These are phyloP conservation scores for Siniperca undulata DNA, from an alignment of 2,797 vertebrate genomes.

Conservation along the genomic window DNA sequence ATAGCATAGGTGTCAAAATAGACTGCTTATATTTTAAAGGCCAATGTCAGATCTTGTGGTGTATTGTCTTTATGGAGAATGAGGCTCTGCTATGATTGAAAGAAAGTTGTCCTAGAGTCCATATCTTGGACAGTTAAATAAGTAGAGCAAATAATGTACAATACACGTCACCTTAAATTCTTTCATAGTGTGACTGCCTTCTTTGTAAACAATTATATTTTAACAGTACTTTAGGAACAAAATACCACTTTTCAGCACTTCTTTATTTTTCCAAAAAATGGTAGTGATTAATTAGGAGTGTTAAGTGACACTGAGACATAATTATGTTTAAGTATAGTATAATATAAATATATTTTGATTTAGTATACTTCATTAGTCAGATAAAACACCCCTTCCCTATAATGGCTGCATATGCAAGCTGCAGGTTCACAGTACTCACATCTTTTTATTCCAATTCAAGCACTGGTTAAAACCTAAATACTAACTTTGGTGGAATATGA, in stretches of 20 bases:
- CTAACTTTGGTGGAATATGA: not conserved
- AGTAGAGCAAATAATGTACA: not conserved
- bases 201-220: no score
- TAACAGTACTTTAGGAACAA: not conserved
- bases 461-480: conserved; percentile 4
- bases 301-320: not conserved
- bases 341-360: no score
- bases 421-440: not conserved
- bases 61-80: no score
- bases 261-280: no score
- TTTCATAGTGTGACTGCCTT: no score
- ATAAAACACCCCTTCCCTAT: not conserved
- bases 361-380: not conserved
- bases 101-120: no score
- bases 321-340: not conserved
- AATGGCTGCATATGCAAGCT: not conserved
- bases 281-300: not conserved
- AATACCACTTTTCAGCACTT: not conserved
- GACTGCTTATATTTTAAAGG: not conserved
- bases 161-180: not conserved
- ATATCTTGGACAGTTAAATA: no score
- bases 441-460: conserved; percentile 8
- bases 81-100: no score
- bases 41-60: no score
- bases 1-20: no score